Evolutionary conservation across 2,113 vertebrate species (phyloP).

Genomic region (Rhea americana): DNA sequence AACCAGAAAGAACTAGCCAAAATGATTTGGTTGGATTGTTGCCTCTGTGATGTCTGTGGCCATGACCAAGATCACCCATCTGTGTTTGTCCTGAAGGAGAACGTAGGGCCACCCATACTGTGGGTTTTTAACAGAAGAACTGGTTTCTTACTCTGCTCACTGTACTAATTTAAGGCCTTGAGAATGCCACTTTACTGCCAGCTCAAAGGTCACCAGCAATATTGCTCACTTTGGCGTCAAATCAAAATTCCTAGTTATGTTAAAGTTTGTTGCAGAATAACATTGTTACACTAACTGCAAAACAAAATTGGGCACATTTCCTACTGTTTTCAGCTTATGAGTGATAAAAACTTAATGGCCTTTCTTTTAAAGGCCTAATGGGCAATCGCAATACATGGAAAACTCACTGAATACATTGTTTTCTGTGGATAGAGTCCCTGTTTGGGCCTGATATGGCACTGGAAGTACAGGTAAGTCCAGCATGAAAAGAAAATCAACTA

Average conservation of each 20-base stretch:
- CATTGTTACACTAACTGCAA: constrained; percentile 55
- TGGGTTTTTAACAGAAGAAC: constrained; percentile 40
- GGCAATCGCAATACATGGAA: constrained; percentile 1
- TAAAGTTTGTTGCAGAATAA: constrained; percentile 62
- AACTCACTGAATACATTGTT: not conserved
- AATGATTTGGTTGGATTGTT: not conserved
- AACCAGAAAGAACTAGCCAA: constrained; percentile 41
- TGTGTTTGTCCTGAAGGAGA: constrained; percentile 9
- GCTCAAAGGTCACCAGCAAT: constrained; percentile 64
- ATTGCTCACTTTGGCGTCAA: constrained; percentile 60
- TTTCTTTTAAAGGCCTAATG: constrained; percentile 10
- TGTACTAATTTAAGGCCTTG: constrained; percentile 67
- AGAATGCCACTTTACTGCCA: constrained; percentile 71
- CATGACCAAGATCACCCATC: not conserved
- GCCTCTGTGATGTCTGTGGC: constrained; percentile 18
- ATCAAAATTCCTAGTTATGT: constrained; percentile 64
- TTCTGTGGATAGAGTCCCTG: not conserved
- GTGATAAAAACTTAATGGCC: constrained; percentile 44
- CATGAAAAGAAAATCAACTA: not conserved
- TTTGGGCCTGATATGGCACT: not conserved
- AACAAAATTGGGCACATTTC: constrained; percentile 53
- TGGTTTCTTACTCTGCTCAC: constrained; percentile 55
- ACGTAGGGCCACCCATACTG: constrained; percentile 44
- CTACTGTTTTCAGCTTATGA: constrained; percentile 45
- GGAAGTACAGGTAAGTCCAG: not conserved